Percentiles rank a stretch among this genome's conserved stretches.
Conservation (phyloP, 2,888 invertebrate genomes). For the Agriopis marginaria region DNA sequence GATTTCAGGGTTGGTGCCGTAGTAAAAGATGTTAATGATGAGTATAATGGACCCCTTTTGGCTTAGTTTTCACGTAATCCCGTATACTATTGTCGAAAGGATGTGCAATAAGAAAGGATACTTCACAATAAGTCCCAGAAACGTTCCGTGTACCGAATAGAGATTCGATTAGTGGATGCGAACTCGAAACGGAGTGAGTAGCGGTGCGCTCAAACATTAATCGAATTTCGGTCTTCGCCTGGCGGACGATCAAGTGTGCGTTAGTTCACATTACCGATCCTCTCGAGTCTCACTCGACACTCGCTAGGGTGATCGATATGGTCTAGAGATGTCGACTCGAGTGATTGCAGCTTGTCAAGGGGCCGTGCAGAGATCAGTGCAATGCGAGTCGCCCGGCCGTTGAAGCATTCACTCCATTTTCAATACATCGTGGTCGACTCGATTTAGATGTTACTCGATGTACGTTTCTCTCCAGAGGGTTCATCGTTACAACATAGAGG, state of each 20-base stretch:
- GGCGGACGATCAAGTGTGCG: constrained; percentile 75
- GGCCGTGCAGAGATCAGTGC: constrained; percentile 57
- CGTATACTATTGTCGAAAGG: not conserved
- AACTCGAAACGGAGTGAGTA: constrained; percentile 69
- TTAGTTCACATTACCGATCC: constrained; percentile 76
- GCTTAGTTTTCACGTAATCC: not conserved
- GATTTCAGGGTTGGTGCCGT: too few species aligned
- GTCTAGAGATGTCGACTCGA: constrained; percentile 73
- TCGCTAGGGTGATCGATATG: constrained; percentile 72
- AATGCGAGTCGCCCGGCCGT: constrained; percentile 48
- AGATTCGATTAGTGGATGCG: constrained; percentile 71
- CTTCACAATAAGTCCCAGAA: constrained; percentile 35
- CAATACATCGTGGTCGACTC: constrained; percentile 44
- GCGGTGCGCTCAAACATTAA: constrained; percentile 75
- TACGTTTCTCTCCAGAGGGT: not conserved
- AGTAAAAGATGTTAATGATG: too few species aligned
- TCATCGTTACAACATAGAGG: too few species aligned
- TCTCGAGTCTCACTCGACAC: constrained; percentile 73
- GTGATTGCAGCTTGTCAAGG: constrained; percentile 75
- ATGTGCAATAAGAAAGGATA: constrained; percentile 4
- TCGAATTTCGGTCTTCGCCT: constrained; percentile 78
- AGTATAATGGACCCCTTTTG: too few species aligned
- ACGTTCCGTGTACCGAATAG: constrained; percentile 57
- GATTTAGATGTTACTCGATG: constrained; percentile 35
- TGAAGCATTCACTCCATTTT: constrained; percentile 53